Conservation (phyloP, 2,113 vertebrate species). For the Verasper variegatus region DNA sequence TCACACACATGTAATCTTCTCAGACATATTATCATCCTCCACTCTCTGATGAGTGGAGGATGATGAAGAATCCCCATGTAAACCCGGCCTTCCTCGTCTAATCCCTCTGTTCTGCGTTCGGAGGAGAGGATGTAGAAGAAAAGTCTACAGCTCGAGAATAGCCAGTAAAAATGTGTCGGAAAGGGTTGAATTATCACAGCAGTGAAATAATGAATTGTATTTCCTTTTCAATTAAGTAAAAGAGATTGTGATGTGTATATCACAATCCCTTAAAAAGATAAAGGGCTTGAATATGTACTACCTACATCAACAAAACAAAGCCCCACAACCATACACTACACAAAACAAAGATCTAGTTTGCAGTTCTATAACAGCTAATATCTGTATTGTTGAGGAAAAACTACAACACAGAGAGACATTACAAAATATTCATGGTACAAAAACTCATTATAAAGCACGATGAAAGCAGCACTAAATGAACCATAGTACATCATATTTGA, state of each 20-base stretch:
- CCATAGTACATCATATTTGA: no score
- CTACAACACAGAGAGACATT: no score
- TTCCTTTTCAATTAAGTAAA: not conserved
- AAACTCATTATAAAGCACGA: no score
- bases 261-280: not conserved
- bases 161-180: conserved; percentile 8
- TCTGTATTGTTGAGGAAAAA: no score
- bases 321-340: no score
- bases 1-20: conserved; percentile 52
- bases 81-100: conserved; percentile 23
- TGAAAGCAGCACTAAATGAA: no score
- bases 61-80: conserved; percentile 23
- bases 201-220: not conserved
- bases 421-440: no score
- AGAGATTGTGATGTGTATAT: not conserved
- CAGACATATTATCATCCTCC: conserved; percentile 45
- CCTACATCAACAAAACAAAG: no score
- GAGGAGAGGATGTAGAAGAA: conserved; percentile 32
- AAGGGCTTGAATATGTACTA: not conserved
- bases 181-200: not conserved
- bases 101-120: conserved; percentile 30
- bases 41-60: conserved; percentile 29
- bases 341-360: no score
- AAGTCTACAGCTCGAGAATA: conserved; percentile 20
- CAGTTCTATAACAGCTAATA: no score